Evolutionary conservation across 2,113 vertebrate genomes (phyloP).

Genomic region (Zootoca vivipara): DNA sequence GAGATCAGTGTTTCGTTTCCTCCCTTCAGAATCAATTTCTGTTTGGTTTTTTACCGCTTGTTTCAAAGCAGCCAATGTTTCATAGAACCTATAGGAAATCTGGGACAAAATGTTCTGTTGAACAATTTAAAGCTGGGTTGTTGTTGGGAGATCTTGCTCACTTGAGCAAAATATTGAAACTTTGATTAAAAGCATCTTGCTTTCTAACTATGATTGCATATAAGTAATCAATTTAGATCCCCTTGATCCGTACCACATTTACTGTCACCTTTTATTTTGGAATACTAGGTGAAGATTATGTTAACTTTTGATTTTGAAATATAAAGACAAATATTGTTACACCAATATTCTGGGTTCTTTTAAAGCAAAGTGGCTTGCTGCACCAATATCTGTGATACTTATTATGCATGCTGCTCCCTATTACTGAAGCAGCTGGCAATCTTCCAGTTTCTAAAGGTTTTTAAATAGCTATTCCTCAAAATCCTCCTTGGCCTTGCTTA

Average conservation of each 20-base stretch:
- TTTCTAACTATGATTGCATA: neutral
- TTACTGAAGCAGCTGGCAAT: neutral
- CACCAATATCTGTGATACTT: neutral
- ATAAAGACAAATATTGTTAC: neutral
- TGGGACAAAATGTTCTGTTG: neutral
- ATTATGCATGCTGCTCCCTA: neutral
- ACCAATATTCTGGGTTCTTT: neutral
- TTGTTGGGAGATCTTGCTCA: neutral
- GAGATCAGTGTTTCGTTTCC: neutral
- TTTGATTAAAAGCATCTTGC: neutral
- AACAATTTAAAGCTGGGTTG: neutral
- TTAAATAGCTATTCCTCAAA: neutral
- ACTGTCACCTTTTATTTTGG: too few species aligned
- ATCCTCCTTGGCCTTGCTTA: neutral
- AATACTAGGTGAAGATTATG: neutral
- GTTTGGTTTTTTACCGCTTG: neutral
- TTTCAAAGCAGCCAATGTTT: neutral
- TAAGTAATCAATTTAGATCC: neutral
- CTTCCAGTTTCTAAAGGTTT: neutral
- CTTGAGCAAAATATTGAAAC: neutral
- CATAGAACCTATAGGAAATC: neutral
- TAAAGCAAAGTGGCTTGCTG: neutral
- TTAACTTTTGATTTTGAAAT: neutral
- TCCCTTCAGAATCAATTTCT: neutral
- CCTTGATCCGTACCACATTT: neutral